phyloP scores from a whole-genome alignment of 2,888 invertebrate genomes.

The Plusia festucae region DNA sequence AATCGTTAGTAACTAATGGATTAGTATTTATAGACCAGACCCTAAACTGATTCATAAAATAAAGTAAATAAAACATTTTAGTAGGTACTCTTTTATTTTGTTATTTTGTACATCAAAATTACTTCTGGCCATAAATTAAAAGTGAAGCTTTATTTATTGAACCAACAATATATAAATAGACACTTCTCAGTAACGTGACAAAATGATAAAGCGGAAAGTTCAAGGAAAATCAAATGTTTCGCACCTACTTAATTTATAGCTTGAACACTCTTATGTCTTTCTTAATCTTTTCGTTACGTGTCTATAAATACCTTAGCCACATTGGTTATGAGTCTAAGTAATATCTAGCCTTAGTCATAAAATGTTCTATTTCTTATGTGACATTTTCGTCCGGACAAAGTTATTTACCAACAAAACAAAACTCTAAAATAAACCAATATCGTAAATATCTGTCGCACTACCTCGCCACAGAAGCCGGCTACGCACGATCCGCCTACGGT shows the following conservation, averaged over 20 bases:
- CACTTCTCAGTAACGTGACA: conserved; percentile 1
- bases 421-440: conserved; percentile 72
- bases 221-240: neutral
- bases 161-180: neutral
- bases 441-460: conserved; percentile 69
- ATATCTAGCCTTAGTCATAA: neutral
- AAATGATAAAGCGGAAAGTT: neutral
- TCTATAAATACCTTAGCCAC: conserved; percentile 38
- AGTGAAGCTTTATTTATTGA: neutral
- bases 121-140: neutral
- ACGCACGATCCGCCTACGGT: conserved; percentile 86
- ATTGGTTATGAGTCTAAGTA: neutral
- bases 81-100: neutral
- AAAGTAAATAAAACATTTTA: neutral
- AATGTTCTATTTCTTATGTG: conserved; percentile 36
- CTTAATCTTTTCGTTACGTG: conserved; percentile 7
- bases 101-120: neutral
- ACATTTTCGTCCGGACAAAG: conserved; percentile 53
- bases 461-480: conserved; percentile 69
- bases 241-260: neutral
- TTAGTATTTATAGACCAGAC: neutral
- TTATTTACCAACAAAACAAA: conserved; percentile 80
- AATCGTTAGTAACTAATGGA: neutral
- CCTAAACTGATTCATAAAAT: conserved; percentile 1
- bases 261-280: neutral